Percentiles rank a stretch among this genome's conserved stretches.
Conservation (phyloP, 2,797 vertebrate genomes). For the Hirundo rustica region DNA sequence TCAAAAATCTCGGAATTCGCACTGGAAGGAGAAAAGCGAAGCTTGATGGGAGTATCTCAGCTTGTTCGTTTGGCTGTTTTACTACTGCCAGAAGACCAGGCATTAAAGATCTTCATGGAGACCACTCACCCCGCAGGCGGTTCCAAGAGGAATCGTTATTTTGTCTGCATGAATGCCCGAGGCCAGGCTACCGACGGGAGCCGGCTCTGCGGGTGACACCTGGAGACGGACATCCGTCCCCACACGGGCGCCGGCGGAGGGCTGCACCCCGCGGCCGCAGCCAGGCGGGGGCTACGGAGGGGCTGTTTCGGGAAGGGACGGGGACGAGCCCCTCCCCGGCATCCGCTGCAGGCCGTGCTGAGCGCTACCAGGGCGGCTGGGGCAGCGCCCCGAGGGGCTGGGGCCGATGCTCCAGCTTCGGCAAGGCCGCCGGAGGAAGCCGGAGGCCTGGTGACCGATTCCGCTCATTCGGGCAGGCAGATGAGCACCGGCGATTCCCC, state of each 20-base stretch:
- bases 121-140: fast-evolving
- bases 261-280: not conserved
- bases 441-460: fast-evolving
- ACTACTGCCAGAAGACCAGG: not conserved
- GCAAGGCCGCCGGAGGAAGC: fast-evolving
- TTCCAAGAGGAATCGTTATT: not conserved
- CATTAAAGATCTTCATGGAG: not conserved
- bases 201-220: not conserved
- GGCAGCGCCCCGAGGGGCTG: not conserved
- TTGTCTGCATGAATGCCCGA: not conserved
- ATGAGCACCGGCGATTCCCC: fast-evolving
- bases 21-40: not conserved
- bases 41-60: not conserved
- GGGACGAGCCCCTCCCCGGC: not conserved
- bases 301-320: not conserved
- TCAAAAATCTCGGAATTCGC: not conserved
- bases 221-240: not conserved
- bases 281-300: not conserved
- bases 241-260: fast-evolving
- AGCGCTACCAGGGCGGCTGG: not conserved
- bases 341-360: fast-evolving
- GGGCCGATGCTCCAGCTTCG: fast-evolving
- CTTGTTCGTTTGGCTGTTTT: not conserved
- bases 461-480: fast-evolving
- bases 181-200: not conserved